Base-by-base conservation (phyloP, 2,888 invertebrate genomes). In the Andrena trimmerana region DNA sequence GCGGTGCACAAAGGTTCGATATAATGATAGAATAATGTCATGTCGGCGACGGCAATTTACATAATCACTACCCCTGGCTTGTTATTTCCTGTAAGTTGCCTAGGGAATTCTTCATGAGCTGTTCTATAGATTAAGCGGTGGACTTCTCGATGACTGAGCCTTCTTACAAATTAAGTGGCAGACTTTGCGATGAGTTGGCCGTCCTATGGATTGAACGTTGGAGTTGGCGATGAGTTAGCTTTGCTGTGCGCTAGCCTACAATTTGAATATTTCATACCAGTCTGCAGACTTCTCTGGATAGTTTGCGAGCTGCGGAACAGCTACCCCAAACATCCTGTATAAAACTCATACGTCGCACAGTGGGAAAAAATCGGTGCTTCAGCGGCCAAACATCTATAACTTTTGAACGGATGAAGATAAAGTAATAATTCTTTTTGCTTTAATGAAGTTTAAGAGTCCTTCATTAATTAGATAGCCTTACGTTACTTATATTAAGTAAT, bases 1-100 rank as follows among this genome's bases (percentile, higher is more conserved):
- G 13, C 66, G 57, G 13, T 24, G 72, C 69, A 83, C 84, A 88
- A 88, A 82, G 76, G 67, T 50, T 62, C 65, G 78, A 69, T 80
- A 86, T 29, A 67, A 62, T 57, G 50, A 59, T 68, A 57, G 76
- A 71, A 63, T 67, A 57, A 76, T 50, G 33, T 2, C 42, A 20
- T 57, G 75, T 67, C 63, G 24, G 52, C 50, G 31, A 29, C 54
- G 60, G 62, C 27, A 31, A 67, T 78, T 75, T 78, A 54, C 62
- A 62, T 81, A 42, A 81, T 57, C 67, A 29, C 48, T 71, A 24
- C 65, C 80, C 31, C 52, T 36, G 33, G 48, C 42, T 50, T 80
- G 62, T 73, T 67, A 70, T 76, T 82, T 82, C 62, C 75, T 20
- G 36, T 36, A 60, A 60, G 54, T 57, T 1, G 42, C 31, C 48